These are phyloP conservation scores for Streptopelia turtur DNA, from an alignment of 2,797 vertebrate genomes.

Conservation along the genomic window DNA sequence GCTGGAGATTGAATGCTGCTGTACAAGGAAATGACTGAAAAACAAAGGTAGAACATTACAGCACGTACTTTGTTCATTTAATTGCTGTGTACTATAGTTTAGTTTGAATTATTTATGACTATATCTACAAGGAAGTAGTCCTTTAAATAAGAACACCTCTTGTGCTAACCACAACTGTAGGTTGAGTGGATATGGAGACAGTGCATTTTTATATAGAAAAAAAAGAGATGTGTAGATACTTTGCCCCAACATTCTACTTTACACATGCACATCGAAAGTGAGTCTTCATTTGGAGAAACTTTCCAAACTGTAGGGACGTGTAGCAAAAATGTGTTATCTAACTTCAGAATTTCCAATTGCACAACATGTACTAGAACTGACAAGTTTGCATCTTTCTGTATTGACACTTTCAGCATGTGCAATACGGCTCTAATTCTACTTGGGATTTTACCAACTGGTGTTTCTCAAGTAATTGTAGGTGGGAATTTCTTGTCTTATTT, in stretches of 20 bases:
- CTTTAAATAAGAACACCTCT: background rate
- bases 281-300: background rate
- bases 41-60: background rate
- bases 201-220: background rate
- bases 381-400: conserved; percentile 26
- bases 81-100: background rate
- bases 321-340: background rate
- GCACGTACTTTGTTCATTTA: background rate
- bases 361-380: background rate
- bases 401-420: background rate
- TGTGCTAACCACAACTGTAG: background rate
- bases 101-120: conserved; percentile 24
- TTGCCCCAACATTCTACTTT: background rate
- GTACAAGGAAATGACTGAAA: background rate
- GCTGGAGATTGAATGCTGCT: background rate
- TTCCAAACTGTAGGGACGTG: background rate
- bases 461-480: conserved; percentile 27
- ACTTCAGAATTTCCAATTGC: background rate
- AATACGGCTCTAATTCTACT: background rate
- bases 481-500: conserved; percentile 26
- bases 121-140: background rate
- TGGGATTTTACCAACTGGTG: conserved; percentile 41
- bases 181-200: background rate
- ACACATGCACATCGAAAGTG: background rate
- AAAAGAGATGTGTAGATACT: background rate